Evolutionary conservation across 2,797 vertebrate species (phyloP).

Genomic region (Gobionotothen gibberifrons): DNA sequence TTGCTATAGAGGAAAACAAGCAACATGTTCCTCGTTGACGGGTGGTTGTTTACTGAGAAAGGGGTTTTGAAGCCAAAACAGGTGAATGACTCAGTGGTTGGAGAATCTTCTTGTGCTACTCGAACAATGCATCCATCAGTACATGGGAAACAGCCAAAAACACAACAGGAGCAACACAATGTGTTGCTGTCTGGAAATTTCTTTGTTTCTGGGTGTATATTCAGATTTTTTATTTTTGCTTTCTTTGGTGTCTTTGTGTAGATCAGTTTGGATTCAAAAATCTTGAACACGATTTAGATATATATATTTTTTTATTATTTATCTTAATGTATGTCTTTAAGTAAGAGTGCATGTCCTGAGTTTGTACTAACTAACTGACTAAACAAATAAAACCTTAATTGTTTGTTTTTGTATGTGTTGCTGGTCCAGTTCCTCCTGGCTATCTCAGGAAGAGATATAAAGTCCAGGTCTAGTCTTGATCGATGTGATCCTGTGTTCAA

Average conservation of each 20-base stretch:
- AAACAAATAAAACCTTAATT: slow-evolving; percentile 27
- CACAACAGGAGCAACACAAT: slow-evolving; percentile 75
- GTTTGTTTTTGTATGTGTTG: slow-evolving; percentile 22
- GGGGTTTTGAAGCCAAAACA: slow-evolving; percentile 52
- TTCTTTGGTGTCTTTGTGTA: neutral
- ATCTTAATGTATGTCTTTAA: neutral
- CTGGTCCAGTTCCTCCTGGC: slow-evolving; percentile 50
- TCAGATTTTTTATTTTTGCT: neutral
- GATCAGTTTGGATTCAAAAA: slow-evolving; percentile 1
- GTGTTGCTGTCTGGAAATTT: neutral
- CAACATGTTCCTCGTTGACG: slow-evolving; percentile 63
- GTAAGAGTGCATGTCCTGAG: neutral
- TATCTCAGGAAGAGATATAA: slow-evolving; percentile 93
- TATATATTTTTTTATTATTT: neutral
- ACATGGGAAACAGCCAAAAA: slow-evolving; percentile 86
- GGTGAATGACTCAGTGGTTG: slow-evolving; percentile 78
- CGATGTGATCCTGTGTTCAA: slow-evolving; percentile 87
- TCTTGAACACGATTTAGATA: neutral
- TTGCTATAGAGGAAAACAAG: slow-evolving; percentile 60
- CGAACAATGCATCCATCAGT: slow-evolving; percentile 77
- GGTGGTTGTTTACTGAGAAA: slow-evolving; percentile 39
- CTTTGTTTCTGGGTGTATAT: neutral
- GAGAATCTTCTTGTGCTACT: slow-evolving; percentile 70
- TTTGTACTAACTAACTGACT: neutral
- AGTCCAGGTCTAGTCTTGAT: slow-evolving; percentile 89